phyloP scores from a whole-genome alignment of 2,113 vertebrate genomes.

The Muntiacus reevesi region DNA sequence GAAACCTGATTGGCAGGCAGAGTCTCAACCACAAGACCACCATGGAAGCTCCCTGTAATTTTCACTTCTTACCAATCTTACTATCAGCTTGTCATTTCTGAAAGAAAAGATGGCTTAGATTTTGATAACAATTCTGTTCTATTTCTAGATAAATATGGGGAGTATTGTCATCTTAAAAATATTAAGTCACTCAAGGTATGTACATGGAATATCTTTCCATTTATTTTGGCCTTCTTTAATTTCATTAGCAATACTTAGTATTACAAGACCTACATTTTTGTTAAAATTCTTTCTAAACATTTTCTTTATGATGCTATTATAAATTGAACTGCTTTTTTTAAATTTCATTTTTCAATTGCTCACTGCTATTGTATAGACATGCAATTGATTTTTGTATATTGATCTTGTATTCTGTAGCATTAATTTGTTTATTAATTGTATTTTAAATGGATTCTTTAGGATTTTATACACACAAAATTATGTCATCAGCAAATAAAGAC shows the following conservation, averaged over 20 bases:
- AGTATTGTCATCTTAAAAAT: not conserved
- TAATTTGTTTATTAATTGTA: not conserved
- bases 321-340: not conserved
- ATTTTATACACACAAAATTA: not conserved
- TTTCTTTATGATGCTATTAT: not conserved
- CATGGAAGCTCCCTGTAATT: not conserved
- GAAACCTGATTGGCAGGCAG: not conserved
- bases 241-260: not conserved
- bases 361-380: not conserved
- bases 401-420: not conserved
- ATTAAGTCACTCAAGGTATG: not conserved
- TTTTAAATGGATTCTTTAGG: not conserved
- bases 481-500: not conserved
- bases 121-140: not conserved
- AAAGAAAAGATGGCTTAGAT: not conserved
- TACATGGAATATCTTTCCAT: not conserved
- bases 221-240: not conserved
- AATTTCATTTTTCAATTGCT: not conserved
- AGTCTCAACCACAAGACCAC: not conserved
- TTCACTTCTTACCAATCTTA: not conserved
- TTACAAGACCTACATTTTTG: not conserved
- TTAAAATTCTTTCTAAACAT: not conserved
- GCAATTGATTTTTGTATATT: not conserved
- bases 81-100: not conserved
- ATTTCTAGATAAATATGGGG: not conserved